phyloP scores from a whole-genome alignment of 2,797 vertebrate species.

The Sebastes miniatus region DNA sequence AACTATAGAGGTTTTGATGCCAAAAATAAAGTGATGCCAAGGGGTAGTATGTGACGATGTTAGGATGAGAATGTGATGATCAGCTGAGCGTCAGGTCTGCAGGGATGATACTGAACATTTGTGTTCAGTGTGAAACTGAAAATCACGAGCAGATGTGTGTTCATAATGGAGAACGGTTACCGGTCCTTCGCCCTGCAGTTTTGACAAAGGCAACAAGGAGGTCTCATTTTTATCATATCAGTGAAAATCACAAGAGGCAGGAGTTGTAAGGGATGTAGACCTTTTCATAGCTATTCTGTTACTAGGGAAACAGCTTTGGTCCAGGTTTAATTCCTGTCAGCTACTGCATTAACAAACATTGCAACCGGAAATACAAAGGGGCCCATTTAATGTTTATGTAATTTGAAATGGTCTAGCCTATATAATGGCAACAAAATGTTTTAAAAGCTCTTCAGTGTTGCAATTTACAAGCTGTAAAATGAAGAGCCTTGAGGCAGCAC shows the following conservation, averaged over 20 bases:
- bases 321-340: not conserved
- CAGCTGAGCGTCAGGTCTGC: slow-evolving; percentile 30
- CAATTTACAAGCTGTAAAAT: not conserved
- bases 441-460: not conserved
- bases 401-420: not conserved
- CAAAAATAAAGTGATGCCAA: no score
- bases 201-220: not conserved
- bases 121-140: not conserved
- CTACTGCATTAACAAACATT: not conserved
- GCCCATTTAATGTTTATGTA: no score
- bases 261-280: not conserved
- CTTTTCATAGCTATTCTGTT: not conserved
- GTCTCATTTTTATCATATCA: not conserved
- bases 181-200: not conserved
- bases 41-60: no score
- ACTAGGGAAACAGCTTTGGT: not conserved
- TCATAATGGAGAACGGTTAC: not conserved
- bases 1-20: no score
- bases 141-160: not conserved
- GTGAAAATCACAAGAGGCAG: not conserved
- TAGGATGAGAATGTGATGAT: not conserved
- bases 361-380: not conserved
- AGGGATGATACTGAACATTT: not conserved
- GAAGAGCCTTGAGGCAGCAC: not conserved
- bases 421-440: not conserved